phyloP scores from a whole-genome alignment of 2,888 invertebrate species.

The Microchrysa polita region DNA sequence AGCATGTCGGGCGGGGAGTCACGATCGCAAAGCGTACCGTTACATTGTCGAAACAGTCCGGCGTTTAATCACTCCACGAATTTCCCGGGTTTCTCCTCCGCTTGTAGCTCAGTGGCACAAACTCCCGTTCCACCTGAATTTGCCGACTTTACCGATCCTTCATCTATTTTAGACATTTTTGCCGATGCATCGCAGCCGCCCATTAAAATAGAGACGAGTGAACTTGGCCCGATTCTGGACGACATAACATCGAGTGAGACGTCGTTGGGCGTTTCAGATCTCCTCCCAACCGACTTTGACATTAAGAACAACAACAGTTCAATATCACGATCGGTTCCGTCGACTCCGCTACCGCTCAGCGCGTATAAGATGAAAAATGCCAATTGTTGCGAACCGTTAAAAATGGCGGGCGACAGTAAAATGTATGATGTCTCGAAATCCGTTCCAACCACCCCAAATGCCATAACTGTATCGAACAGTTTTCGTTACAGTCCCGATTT shows the following conservation, averaged over 20 bases:
- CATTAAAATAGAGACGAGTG: conserved; percentile 50
- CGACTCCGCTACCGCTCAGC: conserved; percentile 71
- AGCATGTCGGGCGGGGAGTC: conserved; percentile 48
- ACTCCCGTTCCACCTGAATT: conserved; percentile 78
- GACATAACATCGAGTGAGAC: conserved; percentile 46
- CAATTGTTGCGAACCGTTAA: conserved; percentile 23
- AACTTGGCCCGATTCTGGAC: conserved; percentile 45
- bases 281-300: conserved; percentile 58
- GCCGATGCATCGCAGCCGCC: conserved; percentile 50
- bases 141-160: conserved; percentile 70
- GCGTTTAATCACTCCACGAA: conserved; percentile 57
- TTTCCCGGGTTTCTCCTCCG: conserved; percentile 61
- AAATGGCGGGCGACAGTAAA: conserved; percentile 46
- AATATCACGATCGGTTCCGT: conserved; percentile 75
- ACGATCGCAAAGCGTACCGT: conserved; percentile 83
- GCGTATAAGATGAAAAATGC: conserved; percentile 42
- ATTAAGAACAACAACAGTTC: conserved; percentile 55
- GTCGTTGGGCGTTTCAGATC: conserved; percentile 57
- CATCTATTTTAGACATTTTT: conserved; percentile 54
- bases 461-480: conserved; percentile 65
- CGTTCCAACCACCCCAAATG: conserved; percentile 79
- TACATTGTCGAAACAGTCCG: conserved; percentile 65
- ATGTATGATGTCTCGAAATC: conserved; percentile 75
- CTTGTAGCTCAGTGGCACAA: conserved; percentile 73
- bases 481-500: conserved; percentile 69